Evolutionary conservation across 2,113 vertebrate species (phyloP).

Genomic region (Labrus mixtus): DNA sequence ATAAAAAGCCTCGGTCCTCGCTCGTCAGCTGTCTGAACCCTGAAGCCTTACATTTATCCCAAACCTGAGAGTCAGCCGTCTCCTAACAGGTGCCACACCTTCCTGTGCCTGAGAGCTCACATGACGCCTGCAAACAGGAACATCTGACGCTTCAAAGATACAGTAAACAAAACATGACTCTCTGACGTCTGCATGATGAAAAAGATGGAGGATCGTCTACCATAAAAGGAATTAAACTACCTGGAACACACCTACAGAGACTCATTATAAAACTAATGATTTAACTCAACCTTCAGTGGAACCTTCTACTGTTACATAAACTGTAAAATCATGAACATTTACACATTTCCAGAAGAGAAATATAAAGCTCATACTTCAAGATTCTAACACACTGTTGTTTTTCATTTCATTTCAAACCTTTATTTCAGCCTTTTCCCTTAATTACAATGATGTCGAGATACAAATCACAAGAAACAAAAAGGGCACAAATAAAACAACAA

Average conservation of each 20-base stretch:
- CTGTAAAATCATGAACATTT: too few relatives aligned
- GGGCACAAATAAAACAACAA: too few relatives aligned
- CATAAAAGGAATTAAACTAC: not conserved
- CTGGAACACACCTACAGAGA: not conserved
- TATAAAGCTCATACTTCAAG: too few relatives aligned
- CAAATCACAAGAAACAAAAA: too few relatives aligned
- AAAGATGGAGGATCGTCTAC: slow-evolving; percentile 1
- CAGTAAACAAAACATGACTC: slow-evolving; percentile 51
- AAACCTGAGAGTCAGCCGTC: not conserved
- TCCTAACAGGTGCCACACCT: slow-evolving; percentile 25
- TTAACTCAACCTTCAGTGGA: too few relatives aligned
- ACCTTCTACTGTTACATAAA: too few relatives aligned
- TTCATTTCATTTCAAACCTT: too few relatives aligned
- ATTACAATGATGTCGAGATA: too few relatives aligned
- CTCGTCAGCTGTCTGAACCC: slow-evolving; percentile 2
- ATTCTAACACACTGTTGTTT: too few relatives aligned
- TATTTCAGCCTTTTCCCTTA: too few relatives aligned
- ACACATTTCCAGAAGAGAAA: too few relatives aligned
- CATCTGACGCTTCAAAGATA: slow-evolving; percentile 36
- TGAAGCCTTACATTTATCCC: slow-evolving; percentile 2
- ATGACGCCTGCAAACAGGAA: slow-evolving; percentile 56
- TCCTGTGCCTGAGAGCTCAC: slow-evolving; percentile 22
- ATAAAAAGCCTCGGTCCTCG: slow-evolving; percentile 1
- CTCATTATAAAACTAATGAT: not conserved
- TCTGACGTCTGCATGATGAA: not conserved